Conservation (phyloP, 2,888 invertebrate genomes). For the Epinotia brunnichana region DNA sequence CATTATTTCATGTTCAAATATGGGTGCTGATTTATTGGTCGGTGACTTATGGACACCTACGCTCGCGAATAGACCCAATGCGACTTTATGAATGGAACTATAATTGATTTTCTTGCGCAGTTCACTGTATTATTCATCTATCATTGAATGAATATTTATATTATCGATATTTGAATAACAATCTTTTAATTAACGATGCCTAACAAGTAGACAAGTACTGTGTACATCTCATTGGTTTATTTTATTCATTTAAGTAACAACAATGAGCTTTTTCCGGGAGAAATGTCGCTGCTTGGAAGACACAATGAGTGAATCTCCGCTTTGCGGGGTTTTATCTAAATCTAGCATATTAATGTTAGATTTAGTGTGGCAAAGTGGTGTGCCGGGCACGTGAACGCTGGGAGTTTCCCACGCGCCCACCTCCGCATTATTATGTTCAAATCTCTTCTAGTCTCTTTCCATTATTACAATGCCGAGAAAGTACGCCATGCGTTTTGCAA, state of each 20-base stretch:
- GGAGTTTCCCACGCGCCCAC: conserved; percentile 83
- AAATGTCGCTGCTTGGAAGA: conserved; percentile 52
- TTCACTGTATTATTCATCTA: conserved; percentile 62
- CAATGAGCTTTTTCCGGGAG: conserved; percentile 31
- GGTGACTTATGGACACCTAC: conserved; percentile 70
- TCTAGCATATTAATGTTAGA: conserved; percentile 79
- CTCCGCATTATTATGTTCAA: conserved; percentile 83
- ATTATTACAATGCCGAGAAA: conserved; percentile 81
- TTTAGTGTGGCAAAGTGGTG: conserved; percentile 76
- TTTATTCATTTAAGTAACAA: conserved; percentile 21
- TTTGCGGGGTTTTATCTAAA: conserved; percentile 67
- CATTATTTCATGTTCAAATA: conserved; percentile 42
- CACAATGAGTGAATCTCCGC: conserved; percentile 59
- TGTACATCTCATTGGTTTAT: conserved; percentile 17
- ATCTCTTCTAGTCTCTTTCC: conserved; percentile 80
- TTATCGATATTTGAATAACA: conserved; percentile 43
- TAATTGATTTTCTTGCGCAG: conserved; percentile 67
- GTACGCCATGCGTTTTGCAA: conserved; percentile 75
- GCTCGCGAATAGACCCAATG: conserved; percentile 62
- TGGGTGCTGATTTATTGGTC: conserved; percentile 59
- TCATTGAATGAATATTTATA: conserved; percentile 56
- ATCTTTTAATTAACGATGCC: conserved; percentile 32
- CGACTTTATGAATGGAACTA: conserved; percentile 70
- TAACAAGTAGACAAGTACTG: conserved; percentile 27
- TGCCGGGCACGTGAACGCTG: conserved; percentile 79